Evolutionary conservation across 1,140 invertebrate species (phyloP), one percentile per base, ranked within the genome.

Genomic region (Achatina immaculata): DNA sequence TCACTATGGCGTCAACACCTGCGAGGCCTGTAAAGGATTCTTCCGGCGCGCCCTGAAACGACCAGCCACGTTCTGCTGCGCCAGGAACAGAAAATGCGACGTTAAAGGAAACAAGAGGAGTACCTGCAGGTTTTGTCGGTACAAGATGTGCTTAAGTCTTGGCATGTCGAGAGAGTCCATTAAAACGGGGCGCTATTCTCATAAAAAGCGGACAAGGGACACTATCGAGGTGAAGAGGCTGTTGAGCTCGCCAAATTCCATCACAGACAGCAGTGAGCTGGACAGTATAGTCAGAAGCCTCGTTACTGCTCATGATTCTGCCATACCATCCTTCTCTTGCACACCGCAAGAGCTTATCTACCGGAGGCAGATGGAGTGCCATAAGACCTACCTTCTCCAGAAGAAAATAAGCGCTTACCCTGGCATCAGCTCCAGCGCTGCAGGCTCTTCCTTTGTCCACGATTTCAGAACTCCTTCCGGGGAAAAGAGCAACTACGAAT

Each of bases 1-100:
- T 31, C 92, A 93, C 82, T 93, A 93, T 84, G 92, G 92, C 42
- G 91, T 91, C 6, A 89, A 91, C 69, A 92, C 91, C 16, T 92
- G 92, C 80, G 92, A 92, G 77, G 92, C 92, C 1, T 92, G 92
- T 85, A 92, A 92, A 86, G 87, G 86, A 9, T 89, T 89, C 76
- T 89, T 88, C 81, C 66, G 86, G 28, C 81, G 88, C 34, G 85
- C 84, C 81, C 72, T 89, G 45, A 83, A 85, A 55, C 80, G 84
- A 48, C 76, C 76, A 4, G 48, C 68, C 4, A 24, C n/a, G 0
- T 68, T 78, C 48, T 38, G 28, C 42, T 78, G 76, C 62, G 16
- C 76, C 1, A 78, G 68, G 36, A 68, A 51, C 14, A 75, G 19
- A n/a, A 73, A 34, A 9, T 89, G 88, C 81, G 65, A 83, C 28